Conservation (phyloP, 64 coral and sea anemone genomes). For the Pocillopora damicornis region DNA sequence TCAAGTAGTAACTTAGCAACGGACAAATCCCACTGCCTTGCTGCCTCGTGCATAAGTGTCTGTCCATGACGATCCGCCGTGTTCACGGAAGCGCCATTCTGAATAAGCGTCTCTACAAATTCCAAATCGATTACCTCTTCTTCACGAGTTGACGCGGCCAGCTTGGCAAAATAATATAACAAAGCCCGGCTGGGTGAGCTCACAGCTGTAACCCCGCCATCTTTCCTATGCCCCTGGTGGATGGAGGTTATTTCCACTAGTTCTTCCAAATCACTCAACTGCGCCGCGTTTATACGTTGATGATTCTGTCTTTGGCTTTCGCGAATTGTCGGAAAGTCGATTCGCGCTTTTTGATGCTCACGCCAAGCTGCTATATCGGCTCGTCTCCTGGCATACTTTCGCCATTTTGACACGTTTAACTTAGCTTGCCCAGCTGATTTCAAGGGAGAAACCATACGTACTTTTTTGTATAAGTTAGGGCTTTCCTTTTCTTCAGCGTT, state of each 20-base stretch:
- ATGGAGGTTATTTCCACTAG: conserved; percentile 52
- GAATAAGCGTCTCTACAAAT: conserved; percentile 83
- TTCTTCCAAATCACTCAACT: conserved; percentile 86
- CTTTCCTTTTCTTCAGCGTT: conserved; percentile 4
- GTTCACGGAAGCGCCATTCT: conserved; percentile 76
- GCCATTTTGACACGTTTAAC: conserved; percentile 51
- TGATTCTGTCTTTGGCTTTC: conserved; percentile 43
- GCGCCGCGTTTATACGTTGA: conserved; percentile 78
- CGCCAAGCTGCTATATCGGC: neutral
- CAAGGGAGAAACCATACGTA: conserved; percentile 25
- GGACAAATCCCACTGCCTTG: conserved; percentile 81
- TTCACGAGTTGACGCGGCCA: conserved; percentile 64
- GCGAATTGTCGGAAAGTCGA: conserved; percentile 21
- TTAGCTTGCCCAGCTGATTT: conserved; percentile 35
- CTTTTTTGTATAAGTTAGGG: neutral
- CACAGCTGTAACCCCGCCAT: conserved; percentile 35
- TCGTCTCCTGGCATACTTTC: conserved; percentile 11
- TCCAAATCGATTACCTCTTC: conserved; percentile 90
- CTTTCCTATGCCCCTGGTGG: conserved; percentile 20
- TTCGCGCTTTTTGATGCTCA: conserved; percentile 21
- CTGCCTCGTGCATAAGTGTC: conserved; percentile 86
- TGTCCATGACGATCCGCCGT: conserved; percentile 90
- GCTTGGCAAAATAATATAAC: conserved; percentile 84
- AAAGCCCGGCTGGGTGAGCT: conserved; percentile 86
- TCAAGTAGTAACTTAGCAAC: conserved; percentile 86